Conservation (phyloP, 2,113 vertebrate genomes). For the Syngnathus scovelli region DNA sequence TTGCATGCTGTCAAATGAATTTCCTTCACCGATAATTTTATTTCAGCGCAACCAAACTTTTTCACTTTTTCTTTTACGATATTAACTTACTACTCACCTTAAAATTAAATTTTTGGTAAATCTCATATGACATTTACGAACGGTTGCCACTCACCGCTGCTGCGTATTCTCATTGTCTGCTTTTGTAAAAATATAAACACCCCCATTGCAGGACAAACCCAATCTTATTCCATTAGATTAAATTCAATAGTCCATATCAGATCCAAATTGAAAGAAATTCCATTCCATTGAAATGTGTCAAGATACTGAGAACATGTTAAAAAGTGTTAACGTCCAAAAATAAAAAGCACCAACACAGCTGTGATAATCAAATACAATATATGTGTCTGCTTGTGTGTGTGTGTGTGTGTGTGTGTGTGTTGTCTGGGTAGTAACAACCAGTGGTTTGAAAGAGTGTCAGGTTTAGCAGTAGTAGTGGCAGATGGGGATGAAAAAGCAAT, state of each 20-base stretch:
- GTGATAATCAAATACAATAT: constrained; percentile 34
- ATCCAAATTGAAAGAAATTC: background rate
- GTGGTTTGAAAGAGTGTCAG: constrained; percentile 48
- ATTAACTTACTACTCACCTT: no score
- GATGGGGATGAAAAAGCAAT: constrained; percentile 51
- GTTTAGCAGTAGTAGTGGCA: constrained; percentile 55
- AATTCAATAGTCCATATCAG: background rate
- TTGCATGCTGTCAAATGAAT: background rate
- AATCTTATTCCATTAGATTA: background rate
- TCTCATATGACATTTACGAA: background rate
- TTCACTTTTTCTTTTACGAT: no score
- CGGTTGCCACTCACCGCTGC: background rate
- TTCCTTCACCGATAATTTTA: background rate
- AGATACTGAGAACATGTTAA: constrained; percentile 25
- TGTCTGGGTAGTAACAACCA: constrained; percentile 38
- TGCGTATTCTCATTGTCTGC: background rate
- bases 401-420: constrained; percentile 12
- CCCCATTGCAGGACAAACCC: background rate
- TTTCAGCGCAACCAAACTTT: background rate
- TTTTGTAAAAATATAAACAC: background rate
- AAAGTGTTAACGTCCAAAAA: constrained; percentile 28
- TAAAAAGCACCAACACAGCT: constrained; percentile 34
- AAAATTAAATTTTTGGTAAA: background rate
- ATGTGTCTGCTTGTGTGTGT: background rate
- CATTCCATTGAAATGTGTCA: background rate